Evolutionary conservation across 2,888 invertebrate genomes (phyloP).

Genomic region (Epirrhoe alternata): DNA sequence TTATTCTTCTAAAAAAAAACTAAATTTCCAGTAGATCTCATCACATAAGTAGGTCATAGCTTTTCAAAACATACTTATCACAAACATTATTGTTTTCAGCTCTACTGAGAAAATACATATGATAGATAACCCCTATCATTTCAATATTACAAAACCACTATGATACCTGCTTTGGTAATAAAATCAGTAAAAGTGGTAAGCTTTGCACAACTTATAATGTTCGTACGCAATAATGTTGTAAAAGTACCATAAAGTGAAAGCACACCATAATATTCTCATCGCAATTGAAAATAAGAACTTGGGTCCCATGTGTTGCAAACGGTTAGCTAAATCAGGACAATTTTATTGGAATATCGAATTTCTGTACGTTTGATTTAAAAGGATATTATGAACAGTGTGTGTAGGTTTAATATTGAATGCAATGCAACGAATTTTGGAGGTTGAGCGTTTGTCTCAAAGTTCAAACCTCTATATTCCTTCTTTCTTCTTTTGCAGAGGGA

Average conservation of each 20-base stretch:
- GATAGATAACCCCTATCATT: not conserved
- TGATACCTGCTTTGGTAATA: not conserved
- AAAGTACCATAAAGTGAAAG: not conserved
- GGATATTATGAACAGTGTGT: not conserved
- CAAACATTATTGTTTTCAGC: not conserved
- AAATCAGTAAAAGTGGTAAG: not conserved
- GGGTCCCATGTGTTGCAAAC: not conserved
- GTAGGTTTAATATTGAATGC: too few species aligned
- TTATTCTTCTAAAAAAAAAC: not conserved
- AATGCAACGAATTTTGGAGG: not conserved
- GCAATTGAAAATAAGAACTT: not conserved
- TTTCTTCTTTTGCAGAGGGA: slow-evolving; percentile 82
- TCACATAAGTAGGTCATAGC: not conserved
- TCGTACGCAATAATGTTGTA: not conserved
- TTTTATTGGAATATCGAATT: not conserved
- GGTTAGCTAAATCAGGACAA: not conserved
- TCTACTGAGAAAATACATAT: not conserved
- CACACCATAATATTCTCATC: not conserved
- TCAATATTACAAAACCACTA: not conserved
- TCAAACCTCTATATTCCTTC: slow-evolving; percentile 43
- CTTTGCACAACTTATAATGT: not conserved
- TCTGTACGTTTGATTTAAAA: not conserved
- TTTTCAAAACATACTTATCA: not conserved
- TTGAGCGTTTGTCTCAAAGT: not conserved
- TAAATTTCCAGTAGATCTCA: not conserved